Conservation (phyloP, 2,113 vertebrate species). For the Brachionichthys hirsutus region DNA sequence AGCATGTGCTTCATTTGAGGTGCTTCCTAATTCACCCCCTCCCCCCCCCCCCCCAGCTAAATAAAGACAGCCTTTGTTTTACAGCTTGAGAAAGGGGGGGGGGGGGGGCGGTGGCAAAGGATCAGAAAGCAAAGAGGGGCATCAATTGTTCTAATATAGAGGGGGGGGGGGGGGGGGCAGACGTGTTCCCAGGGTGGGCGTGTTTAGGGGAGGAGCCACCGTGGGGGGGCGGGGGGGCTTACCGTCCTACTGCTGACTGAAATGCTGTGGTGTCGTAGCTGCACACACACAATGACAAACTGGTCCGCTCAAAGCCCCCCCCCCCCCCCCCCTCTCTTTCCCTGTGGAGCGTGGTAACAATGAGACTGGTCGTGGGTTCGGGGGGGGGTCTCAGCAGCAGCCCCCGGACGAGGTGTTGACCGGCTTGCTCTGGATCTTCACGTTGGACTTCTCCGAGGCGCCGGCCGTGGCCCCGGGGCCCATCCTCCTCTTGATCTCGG, state of each 20-base stretch:
- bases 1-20: constrained; percentile 59
- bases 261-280: constrained; percentile 75
- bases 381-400: constrained; percentile 81
- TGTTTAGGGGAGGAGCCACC: constrained; percentile 27
- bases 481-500: constrained; percentile 98
- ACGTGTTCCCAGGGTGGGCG: constrained; percentile 26
- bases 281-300: constrained; percentile 90
- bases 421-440: constrained; percentile 98
- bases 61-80: background rate
- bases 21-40: no score
- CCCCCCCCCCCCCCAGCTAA: background rate
- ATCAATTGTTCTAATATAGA: no score
- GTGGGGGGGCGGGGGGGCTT: constrained; percentile 67
- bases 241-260: constrained; percentile 85
- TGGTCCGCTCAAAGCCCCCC: constrained; percentile 71
- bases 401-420: constrained; percentile 94
- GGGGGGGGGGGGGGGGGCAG: no score
- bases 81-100: constrained; percentile 15
- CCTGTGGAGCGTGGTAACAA: constrained; percentile 52
- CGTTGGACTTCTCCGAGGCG: constrained; percentile 91
- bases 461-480: constrained; percentile 91
- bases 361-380: constrained; percentile 29
- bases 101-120: constrained; percentile 3
- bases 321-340: constrained; percentile 68
- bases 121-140: background rate